A percentile compares a stretch with the other conserved stretches of the same genome.
Conservation (phyloP, 2,113 vertebrate genomes). For the Macquaria ambigua region DNA sequence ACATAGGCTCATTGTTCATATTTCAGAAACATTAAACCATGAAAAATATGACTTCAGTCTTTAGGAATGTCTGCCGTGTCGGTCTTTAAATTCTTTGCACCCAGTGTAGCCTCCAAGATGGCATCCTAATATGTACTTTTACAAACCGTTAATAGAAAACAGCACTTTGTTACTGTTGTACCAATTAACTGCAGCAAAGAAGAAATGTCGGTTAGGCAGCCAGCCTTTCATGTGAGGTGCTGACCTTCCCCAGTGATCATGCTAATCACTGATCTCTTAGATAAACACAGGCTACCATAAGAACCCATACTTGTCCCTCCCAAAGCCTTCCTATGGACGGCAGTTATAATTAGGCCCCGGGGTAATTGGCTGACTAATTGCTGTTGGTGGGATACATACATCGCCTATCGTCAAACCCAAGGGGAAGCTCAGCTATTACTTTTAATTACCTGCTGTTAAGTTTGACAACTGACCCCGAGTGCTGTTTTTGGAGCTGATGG, state of each 20-base stretch:
- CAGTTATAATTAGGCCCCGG: constrained; percentile 67
- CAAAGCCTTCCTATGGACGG: constrained; percentile 51
- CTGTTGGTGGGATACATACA: constrained; percentile 63
- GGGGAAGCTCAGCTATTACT: constrained; percentile 57
- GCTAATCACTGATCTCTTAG: constrained; percentile 73
- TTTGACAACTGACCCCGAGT: constrained; percentile 54
- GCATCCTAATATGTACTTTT: constrained; percentile 22
- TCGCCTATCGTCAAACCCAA: constrained; percentile 35
- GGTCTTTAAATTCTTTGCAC: neutral
- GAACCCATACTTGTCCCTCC: constrained; percentile 62
- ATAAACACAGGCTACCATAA: constrained; percentile 62
- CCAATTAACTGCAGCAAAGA: constrained; percentile 46
- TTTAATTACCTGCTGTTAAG: constrained; percentile 70
- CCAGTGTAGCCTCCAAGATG: neutral
- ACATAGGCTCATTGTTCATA: neutral
- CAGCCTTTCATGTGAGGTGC: constrained; percentile 49
- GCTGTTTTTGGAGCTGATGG: constrained; percentile 31
- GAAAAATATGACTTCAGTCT: neutral
- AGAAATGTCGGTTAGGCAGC: constrained; percentile 45
- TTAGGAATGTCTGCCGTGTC: constrained; percentile 8
- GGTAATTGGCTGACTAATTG: constrained; percentile 75
- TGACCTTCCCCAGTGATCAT: constrained; percentile 69
- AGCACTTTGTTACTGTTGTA: constrained; percentile 39
- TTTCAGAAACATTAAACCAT: neutral
- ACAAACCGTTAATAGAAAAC: constrained; percentile 41